Conservation (phyloP, 2,113 vertebrate species). For the Chionodraco myersi region DNA sequence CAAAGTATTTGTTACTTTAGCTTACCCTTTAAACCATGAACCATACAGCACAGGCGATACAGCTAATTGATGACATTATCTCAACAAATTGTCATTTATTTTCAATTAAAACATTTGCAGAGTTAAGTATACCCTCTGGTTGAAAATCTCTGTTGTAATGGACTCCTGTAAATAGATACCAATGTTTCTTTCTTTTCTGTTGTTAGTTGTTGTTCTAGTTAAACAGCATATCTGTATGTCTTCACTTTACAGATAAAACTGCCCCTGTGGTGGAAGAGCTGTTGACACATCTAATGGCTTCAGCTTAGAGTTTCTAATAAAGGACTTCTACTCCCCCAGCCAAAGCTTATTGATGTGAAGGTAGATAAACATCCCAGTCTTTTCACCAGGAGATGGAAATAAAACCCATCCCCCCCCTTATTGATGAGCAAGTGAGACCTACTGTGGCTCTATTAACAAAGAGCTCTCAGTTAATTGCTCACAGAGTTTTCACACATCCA, state of each 20-base stretch:
- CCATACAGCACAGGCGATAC: neutral
- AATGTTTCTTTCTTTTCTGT: neutral
- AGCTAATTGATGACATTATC: neutral
- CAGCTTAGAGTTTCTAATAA: constrained; percentile 60
- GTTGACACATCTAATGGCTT: constrained; percentile 56
- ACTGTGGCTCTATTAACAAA: constrained; percentile 83
- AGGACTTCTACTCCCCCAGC: constrained; percentile 41
- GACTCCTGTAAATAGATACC: neutral
- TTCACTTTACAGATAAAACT: constrained; percentile 23
- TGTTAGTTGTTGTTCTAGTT: constrained; percentile 21
- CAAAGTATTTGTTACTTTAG: neutral
- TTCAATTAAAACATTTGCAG: neutral
- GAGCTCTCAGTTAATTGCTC: constrained; percentile 79
- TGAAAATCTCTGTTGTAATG: neutral
- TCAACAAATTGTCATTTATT: neutral
- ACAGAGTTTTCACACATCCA: constrained; percentile 75
- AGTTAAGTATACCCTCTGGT: neutral
- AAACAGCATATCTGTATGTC: neutral
- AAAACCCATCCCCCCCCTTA: constrained; percentile 79
- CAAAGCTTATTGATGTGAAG: constrained; percentile 71
- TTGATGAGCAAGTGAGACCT: constrained; percentile 81
- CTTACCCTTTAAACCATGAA: neutral
- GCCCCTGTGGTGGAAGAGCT: constrained; percentile 32
- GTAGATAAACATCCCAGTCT: constrained; percentile 78
- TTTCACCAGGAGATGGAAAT: constrained; percentile 80